Percentiles rank a stretch among this genome's conserved stretches.
Conservation (phyloP, 2,888 invertebrate species). For the Chloromyia formosa region DNA sequence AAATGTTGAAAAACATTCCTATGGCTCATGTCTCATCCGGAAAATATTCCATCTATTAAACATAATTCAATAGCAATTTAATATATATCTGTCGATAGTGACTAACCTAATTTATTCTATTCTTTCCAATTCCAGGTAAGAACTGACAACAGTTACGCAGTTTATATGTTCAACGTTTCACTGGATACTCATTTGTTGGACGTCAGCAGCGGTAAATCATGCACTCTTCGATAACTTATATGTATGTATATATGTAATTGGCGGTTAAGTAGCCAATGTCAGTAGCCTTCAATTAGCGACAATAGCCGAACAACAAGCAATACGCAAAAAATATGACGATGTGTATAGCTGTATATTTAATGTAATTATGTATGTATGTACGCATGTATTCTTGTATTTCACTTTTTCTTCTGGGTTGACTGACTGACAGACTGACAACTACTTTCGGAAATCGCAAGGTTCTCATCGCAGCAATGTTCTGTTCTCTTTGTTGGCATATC, state of each 20-base stretch:
- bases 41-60: not conserved
- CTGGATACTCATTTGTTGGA: not conserved
- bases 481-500: slow-evolving; percentile 8
- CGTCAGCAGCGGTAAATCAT: slow-evolving; percentile 24
- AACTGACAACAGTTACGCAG: not conserved
- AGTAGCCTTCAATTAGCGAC: slow-evolving; percentile 29
- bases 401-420: too few species aligned
- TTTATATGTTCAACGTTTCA: not conserved
- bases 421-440: too few species aligned
- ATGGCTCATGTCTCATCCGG: not conserved
- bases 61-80: not conserved
- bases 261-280: not conserved
- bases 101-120: slow-evolving; percentile 2
- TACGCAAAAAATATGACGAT: not conserved
- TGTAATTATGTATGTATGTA: too few species aligned
- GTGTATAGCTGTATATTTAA: too few species aligned
- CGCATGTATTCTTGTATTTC: too few species aligned
- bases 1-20: too few species aligned
- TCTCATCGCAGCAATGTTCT: slow-evolving; percentile 21
- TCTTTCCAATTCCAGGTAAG: slow-evolving; percentile 31
- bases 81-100: not conserved
- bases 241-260: too few species aligned
- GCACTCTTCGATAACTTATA: not conserved
- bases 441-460: slow-evolving; percentile 31
- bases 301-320: not conserved